phyloP scores from a whole-genome alignment of 2,888 invertebrate genomes.

The Erpobdella octoculata region DNA sequence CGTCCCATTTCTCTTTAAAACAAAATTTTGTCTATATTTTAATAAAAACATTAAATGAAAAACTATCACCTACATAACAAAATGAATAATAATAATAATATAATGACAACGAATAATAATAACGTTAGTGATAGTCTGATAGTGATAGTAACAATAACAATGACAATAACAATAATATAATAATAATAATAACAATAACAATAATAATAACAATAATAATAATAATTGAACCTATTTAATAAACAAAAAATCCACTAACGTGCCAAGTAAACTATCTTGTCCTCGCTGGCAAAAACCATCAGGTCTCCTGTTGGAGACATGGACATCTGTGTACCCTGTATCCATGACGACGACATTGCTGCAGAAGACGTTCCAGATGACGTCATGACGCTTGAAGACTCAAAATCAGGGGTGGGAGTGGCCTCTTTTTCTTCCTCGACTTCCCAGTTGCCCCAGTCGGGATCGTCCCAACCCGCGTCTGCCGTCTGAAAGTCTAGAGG shows the following conservation, averaged over 20 bases:
- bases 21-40: no score
- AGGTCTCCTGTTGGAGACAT: slow-evolving; percentile 67
- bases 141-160: no score
- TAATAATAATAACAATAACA: not conserved
- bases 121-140: no score
- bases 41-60: no score
- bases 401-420: slow-evolving; percentile 36
- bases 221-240: not conserved
- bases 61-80: no score
- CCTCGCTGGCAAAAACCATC: slow-evolving; percentile 62
- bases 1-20: slow-evolving; percentile 47
- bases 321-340: slow-evolving; percentile 63
- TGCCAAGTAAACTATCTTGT: slow-evolving; percentile 62
- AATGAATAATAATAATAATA: no score
- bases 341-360: slow-evolving; percentile 56
- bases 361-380: not conserved
- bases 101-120: no score
- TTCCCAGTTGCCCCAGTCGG: slow-evolving; percentile 48
- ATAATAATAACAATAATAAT: not conserved
- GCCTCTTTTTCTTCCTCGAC: slow-evolving; percentile 40
- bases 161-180: not conserved
- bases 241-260: slow-evolving; percentile 50
- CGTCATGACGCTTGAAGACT: not conserved
- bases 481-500: not conserved
- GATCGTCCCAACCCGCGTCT: slow-evolving; percentile 43